phyloP scores from a whole-genome alignment of 2,888 invertebrate species.

The Acleris sparsana region DNA sequence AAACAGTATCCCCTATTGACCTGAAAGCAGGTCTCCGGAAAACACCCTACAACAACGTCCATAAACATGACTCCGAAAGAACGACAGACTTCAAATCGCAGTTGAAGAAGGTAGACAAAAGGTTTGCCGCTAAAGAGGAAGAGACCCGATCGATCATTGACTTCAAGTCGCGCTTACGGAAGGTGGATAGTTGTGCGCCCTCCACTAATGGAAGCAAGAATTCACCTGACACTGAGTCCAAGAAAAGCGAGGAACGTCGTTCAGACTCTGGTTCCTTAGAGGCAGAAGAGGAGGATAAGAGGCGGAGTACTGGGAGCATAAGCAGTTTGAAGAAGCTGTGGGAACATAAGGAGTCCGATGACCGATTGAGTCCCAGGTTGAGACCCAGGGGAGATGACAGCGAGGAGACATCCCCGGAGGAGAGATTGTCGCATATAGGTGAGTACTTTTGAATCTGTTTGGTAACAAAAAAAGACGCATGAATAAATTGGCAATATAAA shows the following conservation, averaged over 20 bases:
- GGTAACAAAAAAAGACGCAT: not conserved
- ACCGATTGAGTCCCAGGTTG: slow-evolving; percentile 87
- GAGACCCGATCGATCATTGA: slow-evolving; percentile 87
- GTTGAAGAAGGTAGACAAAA: slow-evolving; percentile 89
- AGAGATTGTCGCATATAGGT: slow-evolving; percentile 41
- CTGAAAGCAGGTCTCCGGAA: slow-evolving; percentile 80
- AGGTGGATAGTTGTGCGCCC: slow-evolving; percentile 85
- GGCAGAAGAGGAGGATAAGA: slow-evolving; percentile 90
- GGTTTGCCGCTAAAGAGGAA: slow-evolving; percentile 62
- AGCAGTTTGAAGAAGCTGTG: slow-evolving; percentile 95
- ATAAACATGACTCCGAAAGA: slow-evolving; percentile 57
- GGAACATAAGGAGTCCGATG: slow-evolving; percentile 90
- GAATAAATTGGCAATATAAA: no score
- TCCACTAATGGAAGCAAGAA: slow-evolving; percentile 67
- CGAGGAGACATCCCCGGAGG: slow-evolving; percentile 63
- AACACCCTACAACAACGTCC: slow-evolving; percentile 58
- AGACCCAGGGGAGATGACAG: slow-evolving; percentile 55
- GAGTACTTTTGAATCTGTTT: not conserved
- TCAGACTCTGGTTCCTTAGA: slow-evolving; percentile 61
- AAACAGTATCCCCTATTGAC: slow-evolving; percentile 69
- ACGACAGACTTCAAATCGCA: slow-evolving; percentile 85
- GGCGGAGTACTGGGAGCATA: slow-evolving; percentile 96
- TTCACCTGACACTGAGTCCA: slow-evolving; percentile 57
- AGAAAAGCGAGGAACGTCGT: slow-evolving; percentile 65
- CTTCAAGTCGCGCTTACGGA: slow-evolving; percentile 92